phyloP scores from a whole-genome alignment of 1,140 invertebrate genomes.

The Eubasilissa regina region DNA sequence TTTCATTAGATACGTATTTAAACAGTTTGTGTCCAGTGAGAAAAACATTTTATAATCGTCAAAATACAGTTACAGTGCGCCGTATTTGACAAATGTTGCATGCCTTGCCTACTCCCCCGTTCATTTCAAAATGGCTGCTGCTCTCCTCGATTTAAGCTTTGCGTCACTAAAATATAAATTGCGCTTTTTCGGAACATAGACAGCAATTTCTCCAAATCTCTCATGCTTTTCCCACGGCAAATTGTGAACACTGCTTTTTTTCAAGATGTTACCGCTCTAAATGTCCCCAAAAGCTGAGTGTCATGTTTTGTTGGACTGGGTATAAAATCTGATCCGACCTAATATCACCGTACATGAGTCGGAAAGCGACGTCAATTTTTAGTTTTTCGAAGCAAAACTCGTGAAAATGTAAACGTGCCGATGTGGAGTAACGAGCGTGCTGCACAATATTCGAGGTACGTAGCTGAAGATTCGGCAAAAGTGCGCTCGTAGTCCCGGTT shows the following conservation, averaged over 20 bases:
- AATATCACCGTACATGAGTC: constrained; percentile 30
- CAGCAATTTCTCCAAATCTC: constrained; percentile 6
- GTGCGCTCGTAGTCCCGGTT: not conserved
- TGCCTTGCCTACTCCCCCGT: constrained; percentile 72
- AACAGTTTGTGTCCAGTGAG: constrained; percentile 27
- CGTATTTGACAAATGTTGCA: constrained; percentile 68
- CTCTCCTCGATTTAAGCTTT: constrained; percentile 72
- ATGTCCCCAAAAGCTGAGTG: constrained; percentile 1
- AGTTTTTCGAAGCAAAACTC: constrained; percentile 21
- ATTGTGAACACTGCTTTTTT: not conserved
- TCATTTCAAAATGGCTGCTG: constrained; percentile 74
- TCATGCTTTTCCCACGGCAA: constrained; percentile 19
- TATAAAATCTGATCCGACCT: constrained; percentile 31
- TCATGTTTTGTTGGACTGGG: constrained; percentile 35
- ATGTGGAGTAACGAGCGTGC: constrained; percentile 27
- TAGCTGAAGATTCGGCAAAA: not conserved
- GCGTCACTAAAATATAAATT: constrained; percentile 72
- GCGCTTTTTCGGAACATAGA: constrained; percentile 57
- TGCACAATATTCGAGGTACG: constrained; percentile 3
- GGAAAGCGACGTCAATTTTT: constrained; percentile 36
- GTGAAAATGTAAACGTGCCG: constrained; percentile 6
- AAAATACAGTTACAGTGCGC: constrained; percentile 25
- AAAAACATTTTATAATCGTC: constrained; percentile 2
- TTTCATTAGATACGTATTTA: not conserved
- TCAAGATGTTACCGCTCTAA: not conserved